phyloP scores from a whole-genome alignment of 2,888 invertebrate genomes.

The Herminia tarsipennalis region DNA sequence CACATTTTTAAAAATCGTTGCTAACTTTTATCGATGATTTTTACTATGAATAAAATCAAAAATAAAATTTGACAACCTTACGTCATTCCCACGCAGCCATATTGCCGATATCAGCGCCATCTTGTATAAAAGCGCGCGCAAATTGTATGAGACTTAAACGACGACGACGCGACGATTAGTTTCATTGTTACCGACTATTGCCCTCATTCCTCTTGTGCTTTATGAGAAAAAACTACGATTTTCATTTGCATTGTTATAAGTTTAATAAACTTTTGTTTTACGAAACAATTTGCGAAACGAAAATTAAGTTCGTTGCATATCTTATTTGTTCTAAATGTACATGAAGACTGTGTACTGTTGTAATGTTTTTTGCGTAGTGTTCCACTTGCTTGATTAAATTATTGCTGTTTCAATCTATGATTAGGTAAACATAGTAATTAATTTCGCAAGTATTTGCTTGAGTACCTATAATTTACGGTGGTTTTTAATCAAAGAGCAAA shows the following conservation, averaged over 20 bases:
- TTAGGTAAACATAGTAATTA: constrained; percentile 10
- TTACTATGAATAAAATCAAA: not conserved
- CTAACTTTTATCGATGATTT: too few relatives aligned
- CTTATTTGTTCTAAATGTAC: constrained; percentile 4
- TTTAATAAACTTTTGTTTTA: constrained; percentile 34
- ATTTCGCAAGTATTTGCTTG: too few relatives aligned
- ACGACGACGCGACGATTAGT: constrained; percentile 56
- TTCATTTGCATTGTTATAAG: constrained; percentile 39
- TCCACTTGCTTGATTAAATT: constrained; percentile 2
- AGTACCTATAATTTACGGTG: too few relatives aligned
- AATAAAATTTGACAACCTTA: constrained; percentile 7
- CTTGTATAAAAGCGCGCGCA: constrained; percentile 52
- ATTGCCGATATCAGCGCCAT: constrained; percentile 50
- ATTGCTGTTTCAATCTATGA: not conserved
- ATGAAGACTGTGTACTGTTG: not conserved
- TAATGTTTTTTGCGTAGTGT: constrained; percentile 1
- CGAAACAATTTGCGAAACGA: constrained; percentile 19
- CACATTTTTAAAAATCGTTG: too few relatives aligned
- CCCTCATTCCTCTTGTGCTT: constrained; percentile 56
- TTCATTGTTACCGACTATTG: constrained; percentile 56
- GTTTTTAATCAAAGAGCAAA: too few relatives aligned
- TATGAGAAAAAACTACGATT: constrained; percentile 45
- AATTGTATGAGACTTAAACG: constrained; percentile 67
- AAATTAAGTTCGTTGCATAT: constrained; percentile 1
- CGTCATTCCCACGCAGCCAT: constrained; percentile 56